phyloP scores from a whole-genome alignment of 2,888 invertebrate species.

The Diplazon laetatorius region DNA sequence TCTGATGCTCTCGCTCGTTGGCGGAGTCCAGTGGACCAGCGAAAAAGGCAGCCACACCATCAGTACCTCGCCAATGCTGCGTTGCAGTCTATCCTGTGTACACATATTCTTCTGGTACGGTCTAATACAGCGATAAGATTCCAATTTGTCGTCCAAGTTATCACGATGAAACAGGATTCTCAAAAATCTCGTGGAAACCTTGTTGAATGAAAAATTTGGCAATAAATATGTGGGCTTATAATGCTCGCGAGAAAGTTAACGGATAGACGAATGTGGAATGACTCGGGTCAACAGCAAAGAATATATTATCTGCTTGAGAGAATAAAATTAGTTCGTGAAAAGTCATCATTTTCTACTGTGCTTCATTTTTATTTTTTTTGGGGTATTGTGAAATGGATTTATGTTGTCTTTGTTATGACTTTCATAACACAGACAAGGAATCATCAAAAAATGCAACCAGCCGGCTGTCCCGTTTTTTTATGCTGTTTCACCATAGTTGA shows the following conservation, averaged over 20 bases:
- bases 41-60: constrained; percentile 43
- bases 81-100: constrained; percentile 27
- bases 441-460: too few relatives aligned
- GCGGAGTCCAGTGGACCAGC: constrained; percentile 57
- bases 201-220: constrained; percentile 38
- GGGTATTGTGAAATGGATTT: too few relatives aligned
- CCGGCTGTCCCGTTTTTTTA: too few relatives aligned
- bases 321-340: too few relatives aligned
- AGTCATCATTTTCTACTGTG: too few relatives aligned
- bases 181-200: constrained; percentile 62
- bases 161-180: constrained; percentile 56
- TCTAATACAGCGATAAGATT: constrained; percentile 67
- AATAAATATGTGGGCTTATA: constrained; percentile 30
- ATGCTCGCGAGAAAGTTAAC: not conserved
- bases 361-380: too few relatives aligned
- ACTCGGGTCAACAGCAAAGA: not conserved
- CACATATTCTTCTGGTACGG: constrained; percentile 22
- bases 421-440: too few relatives aligned
- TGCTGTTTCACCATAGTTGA: too few relatives aligned
- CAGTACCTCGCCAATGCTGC: constrained; percentile 38
- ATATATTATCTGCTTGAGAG: too few relatives aligned
- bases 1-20: constrained; percentile 16
- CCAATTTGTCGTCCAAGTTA: constrained; percentile 69
- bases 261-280: not conserved
- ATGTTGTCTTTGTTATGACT: too few relatives aligned